phyloP scores from a whole-genome alignment of 2,888 invertebrate species.

The Bhutanitis thaidina region DNA sequence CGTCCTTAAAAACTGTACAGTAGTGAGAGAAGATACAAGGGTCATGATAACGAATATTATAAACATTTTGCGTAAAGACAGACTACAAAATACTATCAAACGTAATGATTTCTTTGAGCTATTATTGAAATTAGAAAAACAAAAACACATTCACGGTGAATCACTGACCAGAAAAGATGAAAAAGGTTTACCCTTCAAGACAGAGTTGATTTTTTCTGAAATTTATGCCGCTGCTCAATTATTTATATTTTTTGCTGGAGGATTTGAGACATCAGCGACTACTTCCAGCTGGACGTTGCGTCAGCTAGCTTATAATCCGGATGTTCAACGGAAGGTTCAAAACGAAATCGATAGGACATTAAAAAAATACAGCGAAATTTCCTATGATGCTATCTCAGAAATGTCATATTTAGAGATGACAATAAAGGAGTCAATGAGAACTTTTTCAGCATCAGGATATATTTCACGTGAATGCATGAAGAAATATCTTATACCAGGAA shows the following conservation, averaged over 20 bases:
- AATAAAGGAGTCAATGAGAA: slow-evolving; percentile 20
- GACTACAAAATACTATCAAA: slow-evolving; percentile 19
- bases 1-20: background rate
- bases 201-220: background rate
- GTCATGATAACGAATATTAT: slow-evolving; percentile 7
- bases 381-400: slow-evolving; percentile 11
- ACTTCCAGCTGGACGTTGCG: slow-evolving; percentile 30
- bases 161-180: slow-evolving; percentile 21
- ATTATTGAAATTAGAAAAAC: slow-evolving; percentile 21
- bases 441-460: slow-evolving; percentile 22
- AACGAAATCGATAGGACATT: slow-evolving; percentile 7
- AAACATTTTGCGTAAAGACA: slow-evolving; percentile 18
- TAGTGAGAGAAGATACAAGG: background rate
- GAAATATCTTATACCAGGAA: slow-evolving; percentile 18
- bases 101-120: slow-evolving; percentile 27
- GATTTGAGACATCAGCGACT: slow-evolving; percentile 42
- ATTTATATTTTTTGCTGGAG: slow-evolving; percentile 32
- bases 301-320: slow-evolving; percentile 28
- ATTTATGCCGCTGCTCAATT: slow-evolving; percentile 17
- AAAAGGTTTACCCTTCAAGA: slow-evolving; percentile 10
- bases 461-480: slow-evolving; percentile 19
- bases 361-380: background rate
- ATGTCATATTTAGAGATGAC: slow-evolving; percentile 16
- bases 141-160: slow-evolving; percentile 23
- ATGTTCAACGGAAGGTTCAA: slow-evolving; percentile 21